These are phyloP conservation scores for Pygoscelis adeliae DNA, from an alignment of 2,113 vertebrate genomes.

Conservation along the genomic window DNA sequence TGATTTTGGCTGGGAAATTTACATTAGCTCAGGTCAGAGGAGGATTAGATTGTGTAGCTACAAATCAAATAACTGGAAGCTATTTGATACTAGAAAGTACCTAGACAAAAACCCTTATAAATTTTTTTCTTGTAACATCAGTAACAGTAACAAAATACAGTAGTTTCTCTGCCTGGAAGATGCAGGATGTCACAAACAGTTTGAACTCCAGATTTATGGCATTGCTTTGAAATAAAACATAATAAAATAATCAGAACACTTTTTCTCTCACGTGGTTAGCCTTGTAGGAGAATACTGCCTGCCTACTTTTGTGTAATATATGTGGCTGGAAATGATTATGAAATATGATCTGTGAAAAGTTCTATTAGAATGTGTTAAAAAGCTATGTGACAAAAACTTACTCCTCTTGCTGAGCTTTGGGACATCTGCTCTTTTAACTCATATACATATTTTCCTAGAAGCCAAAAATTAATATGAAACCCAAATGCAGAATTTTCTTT, in stretches of 20 bases:
- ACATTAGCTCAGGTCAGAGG: background rate
- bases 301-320: background rate
- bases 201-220: background rate
- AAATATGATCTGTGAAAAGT: background rate
- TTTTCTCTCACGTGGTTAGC: background rate
- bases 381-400: background rate
- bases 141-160: background rate
- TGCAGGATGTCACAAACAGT: background rate
- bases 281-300: background rate
- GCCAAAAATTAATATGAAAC: background rate
- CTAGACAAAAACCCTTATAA: background rate
- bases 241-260: background rate
- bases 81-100: background rate
- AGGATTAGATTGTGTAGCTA: background rate
- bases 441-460: background rate
- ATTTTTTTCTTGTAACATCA: background rate
- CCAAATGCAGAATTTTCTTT: background rate
- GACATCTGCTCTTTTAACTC: background rate
- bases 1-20: background rate
- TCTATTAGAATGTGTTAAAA: background rate
- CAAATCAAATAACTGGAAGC: background rate
- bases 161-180: background rate
- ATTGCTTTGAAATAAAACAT: background rate
- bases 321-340: background rate
- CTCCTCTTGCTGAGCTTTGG: background rate